Conservation (phyloP, 2,113 vertebrate species). For the Lota lota region DNA sequence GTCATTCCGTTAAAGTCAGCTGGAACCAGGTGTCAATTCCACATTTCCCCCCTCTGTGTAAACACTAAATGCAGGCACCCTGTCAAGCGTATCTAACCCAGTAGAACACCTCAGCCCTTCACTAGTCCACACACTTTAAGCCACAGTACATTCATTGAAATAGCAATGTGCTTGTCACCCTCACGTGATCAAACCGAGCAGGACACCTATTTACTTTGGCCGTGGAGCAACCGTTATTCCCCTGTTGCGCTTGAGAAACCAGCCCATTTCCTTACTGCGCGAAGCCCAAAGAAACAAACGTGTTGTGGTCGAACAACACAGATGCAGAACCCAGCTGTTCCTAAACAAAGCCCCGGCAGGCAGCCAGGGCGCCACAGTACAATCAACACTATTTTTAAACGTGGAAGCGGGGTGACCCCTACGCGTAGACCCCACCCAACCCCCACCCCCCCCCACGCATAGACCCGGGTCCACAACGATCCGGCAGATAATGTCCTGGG, state of each 20-base stretch:
- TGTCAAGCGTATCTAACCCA: background rate
- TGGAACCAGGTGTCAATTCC: slow-evolving; percentile 43
- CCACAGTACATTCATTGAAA: no score
- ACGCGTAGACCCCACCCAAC: no score
- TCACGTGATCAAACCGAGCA: no score
- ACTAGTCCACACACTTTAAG: no score
- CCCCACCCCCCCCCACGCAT: no score
- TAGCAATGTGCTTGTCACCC: no score
- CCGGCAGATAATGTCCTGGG: slow-evolving; percentile 27
- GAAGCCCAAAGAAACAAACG: slow-evolving; percentile 18
- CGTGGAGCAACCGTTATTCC: background rate
- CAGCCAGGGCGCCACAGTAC: slow-evolving; percentile 56
- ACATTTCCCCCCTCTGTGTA: slow-evolving; percentile 38
- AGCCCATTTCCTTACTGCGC: slow-evolving; percentile 47
- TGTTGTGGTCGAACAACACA: slow-evolving; percentile 16
- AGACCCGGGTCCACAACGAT: slow-evolving; percentile 23
- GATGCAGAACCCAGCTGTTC: slow-evolving; percentile 60
- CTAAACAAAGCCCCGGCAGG: slow-evolving; percentile 44
- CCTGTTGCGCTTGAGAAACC: slow-evolving; percentile 10
- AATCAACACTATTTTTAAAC: slow-evolving; percentile 59
- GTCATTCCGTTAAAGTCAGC: slow-evolving; percentile 41
- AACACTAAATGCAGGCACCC: slow-evolving; percentile 10
- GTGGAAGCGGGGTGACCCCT: slow-evolving; percentile 30
- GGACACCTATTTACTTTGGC: background rate
- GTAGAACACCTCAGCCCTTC: background rate